These are phyloP conservation scores for Cossypha dichroa DNA, from an alignment of 2,797 vertebrate genomes.

Conservation along the genomic window DNA sequence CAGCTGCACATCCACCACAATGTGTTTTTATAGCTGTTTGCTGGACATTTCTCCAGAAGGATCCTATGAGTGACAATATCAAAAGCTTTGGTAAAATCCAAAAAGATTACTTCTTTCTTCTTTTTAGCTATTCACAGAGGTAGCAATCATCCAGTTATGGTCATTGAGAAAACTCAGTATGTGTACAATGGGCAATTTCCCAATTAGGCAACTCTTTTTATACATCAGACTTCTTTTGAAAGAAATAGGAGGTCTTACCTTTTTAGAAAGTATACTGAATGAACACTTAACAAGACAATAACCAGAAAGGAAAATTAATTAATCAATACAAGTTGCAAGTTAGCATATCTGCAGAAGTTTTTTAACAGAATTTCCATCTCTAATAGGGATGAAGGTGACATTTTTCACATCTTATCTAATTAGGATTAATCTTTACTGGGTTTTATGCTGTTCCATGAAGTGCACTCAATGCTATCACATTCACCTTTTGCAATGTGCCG, in stretches of 20 bases:
- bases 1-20: rapidly evolving
- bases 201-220: not conserved
- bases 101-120: not conserved
- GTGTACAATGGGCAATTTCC: rapidly evolving
- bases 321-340: not conserved
- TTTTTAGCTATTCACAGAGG: not conserved
- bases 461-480: not conserved
- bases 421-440: not conserved
- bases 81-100: not conserved
- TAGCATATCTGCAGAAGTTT: not conserved
- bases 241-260: not conserved
- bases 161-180: not conserved
- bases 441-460: not conserved
- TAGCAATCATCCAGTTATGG: not conserved
- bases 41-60: not conserved
- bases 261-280: not conserved
- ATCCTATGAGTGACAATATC: not conserved
- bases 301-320: not conserved
- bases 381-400: not conserved
- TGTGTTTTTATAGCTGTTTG: not conserved
- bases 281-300: not conserved
- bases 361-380: not conserved
- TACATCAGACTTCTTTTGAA: not conserved
- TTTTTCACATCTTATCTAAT: not conserved
- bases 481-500: not conserved